These are phyloP conservation scores for Rhyacichthys aspro DNA, from an alignment of 2,797 vertebrate genomes.

Conservation along the genomic window DNA sequence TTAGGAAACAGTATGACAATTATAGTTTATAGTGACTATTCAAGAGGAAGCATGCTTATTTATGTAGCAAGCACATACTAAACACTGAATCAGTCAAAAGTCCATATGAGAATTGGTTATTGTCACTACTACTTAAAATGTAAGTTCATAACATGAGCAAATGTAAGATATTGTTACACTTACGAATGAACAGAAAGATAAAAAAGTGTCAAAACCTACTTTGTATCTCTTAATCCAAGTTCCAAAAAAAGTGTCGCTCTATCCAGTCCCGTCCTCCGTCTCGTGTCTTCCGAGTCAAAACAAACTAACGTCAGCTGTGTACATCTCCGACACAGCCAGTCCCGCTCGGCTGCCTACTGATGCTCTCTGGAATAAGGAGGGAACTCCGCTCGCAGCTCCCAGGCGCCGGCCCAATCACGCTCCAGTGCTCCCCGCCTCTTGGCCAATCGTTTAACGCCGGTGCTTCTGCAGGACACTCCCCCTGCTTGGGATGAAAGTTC, in stretches of 20 bases:
- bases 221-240: slow-evolving; percentile 48
- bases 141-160: slow-evolving; percentile 13
- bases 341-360: slow-evolving; percentile 66
- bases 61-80: too few relatives aligned
- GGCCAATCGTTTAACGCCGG: slow-evolving; percentile 51
- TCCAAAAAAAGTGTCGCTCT: slow-evolving; percentile 36
- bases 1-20: too few relatives aligned
- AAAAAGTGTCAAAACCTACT: slow-evolving; percentile 55
- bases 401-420: slow-evolving; percentile 69
- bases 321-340: slow-evolving; percentile 60
- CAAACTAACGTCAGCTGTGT: slow-evolving; percentile 61
- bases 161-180: slow-evolving; percentile 5
- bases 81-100: too few relatives aligned
- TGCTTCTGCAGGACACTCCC: slow-evolving; percentile 23
- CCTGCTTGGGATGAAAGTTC: slow-evolving; percentile 53
- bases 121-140: background rate
- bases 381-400: slow-evolving; percentile 67
- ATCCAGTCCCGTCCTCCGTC: slow-evolving; percentile 20
- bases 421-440: slow-evolving; percentile 36
- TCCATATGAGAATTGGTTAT: too few relatives aligned
- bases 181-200: slow-evolving; percentile 2
- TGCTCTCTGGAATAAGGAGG: slow-evolving; percentile 75
- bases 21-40: too few relatives aligned
- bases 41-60: too few relatives aligned
- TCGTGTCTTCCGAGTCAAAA: slow-evolving; percentile 50